Percentiles rank a stretch among this genome's conserved stretches.
phyloP scores from a whole-genome alignment of 2,888 invertebrate genomes.

The Scrobipalpa atriplicella region DNA sequence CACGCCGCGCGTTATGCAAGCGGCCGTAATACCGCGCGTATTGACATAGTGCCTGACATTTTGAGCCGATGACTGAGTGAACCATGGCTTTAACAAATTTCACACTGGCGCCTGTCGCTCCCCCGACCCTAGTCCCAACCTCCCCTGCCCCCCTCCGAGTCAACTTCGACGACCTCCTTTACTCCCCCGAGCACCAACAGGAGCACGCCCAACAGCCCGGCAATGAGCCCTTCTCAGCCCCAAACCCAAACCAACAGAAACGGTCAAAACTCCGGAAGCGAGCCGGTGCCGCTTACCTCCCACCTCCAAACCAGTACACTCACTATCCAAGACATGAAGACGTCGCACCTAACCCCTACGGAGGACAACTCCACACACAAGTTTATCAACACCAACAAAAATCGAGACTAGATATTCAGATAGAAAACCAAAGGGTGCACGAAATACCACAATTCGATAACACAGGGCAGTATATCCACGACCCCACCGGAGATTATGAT shows the following conservation, averaged over 20 bases:
- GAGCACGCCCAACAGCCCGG: constrained; percentile 56
- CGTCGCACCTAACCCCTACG: constrained; percentile 69
- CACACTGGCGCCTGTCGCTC: constrained; percentile 63
- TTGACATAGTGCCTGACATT: constrained; percentile 66
- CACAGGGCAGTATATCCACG: constrained; percentile 73
- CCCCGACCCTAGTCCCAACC: constrained; percentile 62
- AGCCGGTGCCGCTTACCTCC: constrained; percentile 73
- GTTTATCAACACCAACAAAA: constrained; percentile 73
- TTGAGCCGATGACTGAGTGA: constrained; percentile 65
- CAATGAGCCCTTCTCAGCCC: constrained; percentile 59
- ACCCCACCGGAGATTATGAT: constrained; percentile 75
- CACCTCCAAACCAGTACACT: constrained; percentile 71
- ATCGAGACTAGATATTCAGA: constrained; percentile 64
- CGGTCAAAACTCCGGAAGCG: constrained; percentile 72
- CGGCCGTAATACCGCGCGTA: constrained; percentile 55
- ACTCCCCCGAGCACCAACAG: constrained; percentile 65
- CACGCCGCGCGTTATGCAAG: constrained; percentile 65
- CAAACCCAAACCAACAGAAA: constrained; percentile 47
- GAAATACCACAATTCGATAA: constrained; percentile 67
- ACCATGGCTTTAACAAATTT: constrained; percentile 77
- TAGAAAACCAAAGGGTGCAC: constrained; percentile 71
- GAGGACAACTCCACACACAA: constrained; percentile 64
- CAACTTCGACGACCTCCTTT: constrained; percentile 70
- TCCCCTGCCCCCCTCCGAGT: constrained; percentile 62
- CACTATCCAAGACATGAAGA: constrained; percentile 66